Base-by-base conservation (phyloP, 2,113 vertebrate genomes). In the Hypomesus transpacificus region DNA sequence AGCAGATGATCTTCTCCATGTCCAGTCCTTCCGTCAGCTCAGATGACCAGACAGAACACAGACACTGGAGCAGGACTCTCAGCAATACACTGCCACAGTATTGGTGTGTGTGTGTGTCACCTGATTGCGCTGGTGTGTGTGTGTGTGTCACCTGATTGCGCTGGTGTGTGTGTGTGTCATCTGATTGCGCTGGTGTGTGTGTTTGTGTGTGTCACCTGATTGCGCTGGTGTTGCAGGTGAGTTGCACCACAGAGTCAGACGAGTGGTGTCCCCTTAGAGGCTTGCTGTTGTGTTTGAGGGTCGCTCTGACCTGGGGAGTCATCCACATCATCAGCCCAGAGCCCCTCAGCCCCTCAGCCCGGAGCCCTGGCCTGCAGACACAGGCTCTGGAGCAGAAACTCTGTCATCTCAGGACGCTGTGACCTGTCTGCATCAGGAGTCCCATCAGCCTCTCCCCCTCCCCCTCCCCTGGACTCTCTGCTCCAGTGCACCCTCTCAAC, bases 351-450 rank as follows among this genome's bases (percentile, higher is more conserved):
- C 11, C 39, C 9, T 46, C 39, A 46, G 39, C 39, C 39, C 9
- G 9, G 39, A 46, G 9, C 39, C 9, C 39, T 46, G 39, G 76
- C 74, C 81, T 75, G 80, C 80, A 80, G 79, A 76, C 69, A 69
- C 58, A 70, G 62, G 62, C 39, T 21, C 68, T 71, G 61, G 57
- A 69, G 66, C 57, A 67, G 60, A 76, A 84, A 79, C 68, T 54
- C 34, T 62, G 31, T 82, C 68, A 67, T 64, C 50, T 66, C 51
- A 56, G 71, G 72, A 78, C 77, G 60, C 65, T 76, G 24, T 67
- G 80, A 85, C 86, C 82, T 81, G 64, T 75, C 52, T 52, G 58
- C 59, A 28, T 68, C 68, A 61, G 62, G 62, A 69, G 62, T 46
- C 52, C 26, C 34, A 73, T 52, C 60, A 60, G 14, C 20, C 72